Base-by-base conservation (phyloP, 2,888 invertebrate species). In the Lasioglossum villosulum region DNA sequence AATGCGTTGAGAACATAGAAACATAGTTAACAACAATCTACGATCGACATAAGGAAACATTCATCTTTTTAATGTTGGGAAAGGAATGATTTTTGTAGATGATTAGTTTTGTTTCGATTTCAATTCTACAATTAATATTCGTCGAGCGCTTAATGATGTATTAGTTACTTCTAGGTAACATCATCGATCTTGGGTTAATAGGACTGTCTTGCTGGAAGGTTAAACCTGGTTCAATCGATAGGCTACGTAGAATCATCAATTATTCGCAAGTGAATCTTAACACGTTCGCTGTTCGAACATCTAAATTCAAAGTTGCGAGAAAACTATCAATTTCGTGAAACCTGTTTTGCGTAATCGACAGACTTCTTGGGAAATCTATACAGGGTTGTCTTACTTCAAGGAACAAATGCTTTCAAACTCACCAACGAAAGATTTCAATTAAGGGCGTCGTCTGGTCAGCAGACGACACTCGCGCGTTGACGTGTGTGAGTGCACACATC, bases 141-240 rank as follows among this genome's bases (percentile, higher is more conserved):
- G 14, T 30, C 63, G 63, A 16, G 27, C 14, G 27, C 30, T 63
- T 27, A 63, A 63, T 16, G 63, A 63, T 63, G 30, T 30, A 63
- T 63, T 30, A 63, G 63, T 30, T 27, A 63, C 27, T 30, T 63
- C 63, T 63, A 2, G 63, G 63, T 63, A 63, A 63, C 63, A 63
- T 63, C 63, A 63, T 63, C 63, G 63, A 63, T 63, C 63, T 63
- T 63, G 63, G 30, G 63, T 63, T 63, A 27, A 63, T 63, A 63
- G 63, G 63, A 63, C 63, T 63, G 63, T 30, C 63, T 30, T 0
- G 63, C 63, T 63, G 16, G 63, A 63, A 63, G 63, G 63, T 63
- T 63, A 63, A 63, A 63, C 30, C 63, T 16, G 63, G 63, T 63
- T 63, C 63, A 63, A 63, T 63, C 30, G 63, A 63, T 63, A 30